A percentile compares a stretch with the other conserved stretches of the same genome.
Conservation (phyloP, 2,113 vertebrate species). For the Atractosteus spatula region DNA sequence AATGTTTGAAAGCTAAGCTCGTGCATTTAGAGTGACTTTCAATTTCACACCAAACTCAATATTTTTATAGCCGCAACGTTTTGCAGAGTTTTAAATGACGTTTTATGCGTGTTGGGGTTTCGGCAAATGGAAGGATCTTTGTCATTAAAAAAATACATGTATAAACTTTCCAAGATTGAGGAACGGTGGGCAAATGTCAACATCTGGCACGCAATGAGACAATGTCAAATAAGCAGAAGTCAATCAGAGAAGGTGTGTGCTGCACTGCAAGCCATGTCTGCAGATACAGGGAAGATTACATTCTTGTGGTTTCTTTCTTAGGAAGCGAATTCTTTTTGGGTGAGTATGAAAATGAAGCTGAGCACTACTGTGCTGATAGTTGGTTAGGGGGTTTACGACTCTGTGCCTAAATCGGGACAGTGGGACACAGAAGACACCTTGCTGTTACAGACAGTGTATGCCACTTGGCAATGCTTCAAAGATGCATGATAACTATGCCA, state of each 20-base stretch:
- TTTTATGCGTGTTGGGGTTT: constrained; percentile 15
- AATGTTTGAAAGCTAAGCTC: too few relatives aligned
- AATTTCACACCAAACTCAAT: constrained; percentile 25
- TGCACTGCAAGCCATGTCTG: constrained; percentile 57
- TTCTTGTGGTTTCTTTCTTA: constrained; percentile 83
- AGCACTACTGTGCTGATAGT: constrained; percentile 39
- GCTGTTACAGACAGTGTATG: too few relatives aligned
- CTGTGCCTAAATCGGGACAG: constrained; percentile 19
- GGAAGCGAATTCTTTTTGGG: constrained; percentile 56
- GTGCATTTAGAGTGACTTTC: constrained; percentile 7
- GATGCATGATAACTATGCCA: too few relatives aligned
- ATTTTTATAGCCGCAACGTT: constrained; percentile 53
- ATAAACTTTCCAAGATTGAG: constrained; percentile 3
- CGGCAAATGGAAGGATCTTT: constrained; percentile 25
- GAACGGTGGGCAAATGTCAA: constrained; percentile 27
- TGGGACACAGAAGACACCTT: constrained; percentile 9
- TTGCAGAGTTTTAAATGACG: constrained; percentile 52
- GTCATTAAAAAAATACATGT: constrained; percentile 8
- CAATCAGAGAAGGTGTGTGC: constrained; percentile 55
- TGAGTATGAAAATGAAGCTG: constrained; percentile 44
- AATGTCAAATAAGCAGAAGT: constrained; percentile 62
- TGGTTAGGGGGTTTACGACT: constrained; percentile 39
- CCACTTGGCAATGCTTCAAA: too few relatives aligned
- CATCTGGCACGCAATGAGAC: constrained; percentile 25
- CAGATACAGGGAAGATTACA: constrained; percentile 71